Evolutionary conservation across 2,797 vertebrate species (phyloP), one percentile per base, ranked within the genome.

Genomic region (Crocodylus rhombifer): DNA sequence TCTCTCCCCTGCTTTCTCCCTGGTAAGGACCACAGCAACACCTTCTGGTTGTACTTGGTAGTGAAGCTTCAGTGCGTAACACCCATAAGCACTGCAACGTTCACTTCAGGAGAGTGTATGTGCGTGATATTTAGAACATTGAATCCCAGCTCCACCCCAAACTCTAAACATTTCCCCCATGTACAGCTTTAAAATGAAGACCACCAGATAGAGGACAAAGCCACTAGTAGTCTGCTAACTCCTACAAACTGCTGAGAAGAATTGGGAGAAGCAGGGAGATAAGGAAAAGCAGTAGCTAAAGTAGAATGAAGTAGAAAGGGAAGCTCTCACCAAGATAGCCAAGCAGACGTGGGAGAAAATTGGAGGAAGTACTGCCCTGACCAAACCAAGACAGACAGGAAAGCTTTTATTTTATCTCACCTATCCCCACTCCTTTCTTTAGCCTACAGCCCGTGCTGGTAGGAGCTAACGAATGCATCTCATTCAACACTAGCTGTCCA

Each of bases 21-120:
- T 0, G 21, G 7, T 93, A 80, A 79, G 86, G 94, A 89, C 96
- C 97, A 92, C 92, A 96, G 97, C 95, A 97, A 95, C 98, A 95
- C 97, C 97, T 91, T 96, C 97, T 97, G 98, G 86, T 89, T 36
- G 23, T 3, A 26, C 0, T 33, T 58, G 94, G 93, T 90, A 92
- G 86, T 28, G 76, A 77, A 89, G n/a, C 81, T 65, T 2, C 51
- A 10, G 75, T 7, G 81, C 58, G 77, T 64, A 69, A 6, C 83
- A 21, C 73, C 30, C 65, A n/a, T 33, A 6, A 1, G 13, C 77
- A 10, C 15, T 25, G 25, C 36, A 73, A 36, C 7, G 8, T 42
- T 42, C 36, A 73, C 25, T 51, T 73, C 26, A 51, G 69, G 33
- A 36, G 65, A 20, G 36, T 71, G 61, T 62, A 25, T 51, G 17